Evolutionary conservation across 2,113 vertebrate genomes (phyloP), one percentile per base, ranked within the genome.

Genomic region (Ascaphus truei): DNA sequence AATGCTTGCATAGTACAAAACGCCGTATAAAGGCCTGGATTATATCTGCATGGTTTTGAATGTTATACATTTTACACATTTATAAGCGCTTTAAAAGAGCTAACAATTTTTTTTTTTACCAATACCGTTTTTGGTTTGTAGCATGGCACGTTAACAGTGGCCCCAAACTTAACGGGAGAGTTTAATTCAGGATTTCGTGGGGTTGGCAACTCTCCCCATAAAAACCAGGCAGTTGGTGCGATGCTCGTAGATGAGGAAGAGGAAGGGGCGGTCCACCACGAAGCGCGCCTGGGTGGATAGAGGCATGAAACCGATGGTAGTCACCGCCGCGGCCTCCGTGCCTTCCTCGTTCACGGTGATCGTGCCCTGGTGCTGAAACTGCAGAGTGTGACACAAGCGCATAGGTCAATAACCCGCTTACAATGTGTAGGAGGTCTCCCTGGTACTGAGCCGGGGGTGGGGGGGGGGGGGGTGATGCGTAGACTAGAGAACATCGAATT

Each of bases 281-380:
- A 99, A 98, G 13, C 88, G 94, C 37, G 88, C 93, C 83, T 99
- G 97, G 26, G 94, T 85, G 12, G 96, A 96, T 47, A 99, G 87
- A 0, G 97, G 97, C 95, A 96, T 99, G 81, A 99, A 99, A 29
- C 94, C 95, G 3, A 96, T 89, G 0, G 87, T 89, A 65, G 96
- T 98, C 55, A 98, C 79, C 0, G 93, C 78, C 1, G 88, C 95
- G 1, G 95, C 97, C 62, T 98, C 92, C 0, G 96, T 99, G 23
- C 97, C 97, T 71, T 99, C 97, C 72, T 99, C 97, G 0, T 99
- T 96, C 80, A 99, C 95, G 1, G 89, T 99, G 80, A 99, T 98
- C 20, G 87, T 96, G 60, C 95, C 91, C 81, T 97, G 95, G 72
- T 99, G 97, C 15, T 92, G 91, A 77, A 98, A 92, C 97, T 98